Conservation (phyloP, 2,888 invertebrate species). For the Troglohyphantes excavatus region DNA sequence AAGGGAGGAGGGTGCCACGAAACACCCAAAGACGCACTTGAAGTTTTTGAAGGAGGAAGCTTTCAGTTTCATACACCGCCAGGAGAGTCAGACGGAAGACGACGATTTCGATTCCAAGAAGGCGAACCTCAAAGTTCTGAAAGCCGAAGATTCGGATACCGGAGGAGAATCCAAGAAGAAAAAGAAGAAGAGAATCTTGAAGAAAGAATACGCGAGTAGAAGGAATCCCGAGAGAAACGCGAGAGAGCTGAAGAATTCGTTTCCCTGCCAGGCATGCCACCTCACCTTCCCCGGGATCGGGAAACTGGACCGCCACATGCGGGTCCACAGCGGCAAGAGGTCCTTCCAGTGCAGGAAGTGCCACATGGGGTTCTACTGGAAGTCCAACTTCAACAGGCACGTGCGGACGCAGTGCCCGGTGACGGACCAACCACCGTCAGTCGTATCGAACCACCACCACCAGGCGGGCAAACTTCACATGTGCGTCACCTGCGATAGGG, state of each 20-base stretch:
- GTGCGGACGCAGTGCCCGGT: neutral
- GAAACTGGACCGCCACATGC: neutral
- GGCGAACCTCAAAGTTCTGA: too few species aligned
- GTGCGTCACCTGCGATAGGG: neutral
- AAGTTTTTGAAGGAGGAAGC: neutral
- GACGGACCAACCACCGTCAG: neutral
- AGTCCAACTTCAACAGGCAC: constrained; percentile 25
- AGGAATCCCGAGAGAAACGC: neutral
- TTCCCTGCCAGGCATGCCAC: neutral
- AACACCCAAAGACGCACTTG: neutral
- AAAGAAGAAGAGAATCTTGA: too few species aligned
- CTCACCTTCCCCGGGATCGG: neutral
- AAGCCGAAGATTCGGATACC: too few species aligned
- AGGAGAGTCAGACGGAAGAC: neutral
- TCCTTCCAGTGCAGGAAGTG: constrained; percentile 16
- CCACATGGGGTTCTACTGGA: constrained; percentile 17
- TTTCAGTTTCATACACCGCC: too few species aligned
- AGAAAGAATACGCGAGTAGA: too few species aligned
- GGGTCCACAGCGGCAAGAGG: neutral
- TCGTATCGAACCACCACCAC: neutral
- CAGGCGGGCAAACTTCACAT: neutral
- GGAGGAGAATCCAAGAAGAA: too few species aligned
- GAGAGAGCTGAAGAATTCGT: neutral
- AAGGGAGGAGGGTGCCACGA: neutral
- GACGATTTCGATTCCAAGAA: neutral